Conservation (phyloP, 1,140 invertebrate genomes). For the Leucophenga varia region DNA sequence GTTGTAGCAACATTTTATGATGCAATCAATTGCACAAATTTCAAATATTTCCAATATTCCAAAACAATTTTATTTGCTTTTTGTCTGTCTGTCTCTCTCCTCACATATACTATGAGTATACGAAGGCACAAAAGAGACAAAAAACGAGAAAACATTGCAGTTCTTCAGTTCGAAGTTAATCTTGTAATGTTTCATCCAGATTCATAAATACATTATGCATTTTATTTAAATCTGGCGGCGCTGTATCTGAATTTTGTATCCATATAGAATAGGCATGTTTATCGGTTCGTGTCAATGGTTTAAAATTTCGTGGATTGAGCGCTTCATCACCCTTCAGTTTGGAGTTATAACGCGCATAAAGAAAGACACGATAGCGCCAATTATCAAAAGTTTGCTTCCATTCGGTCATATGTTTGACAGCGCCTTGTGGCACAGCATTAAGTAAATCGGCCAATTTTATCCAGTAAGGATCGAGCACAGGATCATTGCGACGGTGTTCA, state of each 20-base stretch:
- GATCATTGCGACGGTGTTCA: slow-evolving; percentile 46
- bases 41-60: too few relatives aligned
- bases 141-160: too few relatives aligned
- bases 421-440: slow-evolving; percentile 47
- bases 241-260: slow-evolving; percentile 51
- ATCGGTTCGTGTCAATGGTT: slow-evolving; percentile 48
- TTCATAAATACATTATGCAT: slow-evolving; percentile 53
- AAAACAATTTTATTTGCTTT: too few relatives aligned
- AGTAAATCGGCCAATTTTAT: slow-evolving; percentile 44
- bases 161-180: too few relatives aligned
- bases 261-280: slow-evolving; percentile 51
- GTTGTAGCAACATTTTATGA: too few relatives aligned
- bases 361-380: slow-evolving; percentile 50
- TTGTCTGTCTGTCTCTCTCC: too few relatives aligned
- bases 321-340: slow-evolving; percentile 48
- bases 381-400: slow-evolving; percentile 54
- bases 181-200: slow-evolving; percentile 46
- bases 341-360: slow-evolving; percentile 51
- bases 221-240: slow-evolving; percentile 48
- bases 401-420: slow-evolving; percentile 48
- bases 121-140: too few relatives aligned
- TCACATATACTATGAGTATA: too few relatives aligned
- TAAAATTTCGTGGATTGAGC: slow-evolving; percentile 48
- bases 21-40: too few relatives aligned
- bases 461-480: slow-evolving; percentile 47